Evolutionary conservation across 2,888 invertebrate species (phyloP), one percentile per base, ranked within the genome.

Genomic region (Parnassius orleans): DNA sequence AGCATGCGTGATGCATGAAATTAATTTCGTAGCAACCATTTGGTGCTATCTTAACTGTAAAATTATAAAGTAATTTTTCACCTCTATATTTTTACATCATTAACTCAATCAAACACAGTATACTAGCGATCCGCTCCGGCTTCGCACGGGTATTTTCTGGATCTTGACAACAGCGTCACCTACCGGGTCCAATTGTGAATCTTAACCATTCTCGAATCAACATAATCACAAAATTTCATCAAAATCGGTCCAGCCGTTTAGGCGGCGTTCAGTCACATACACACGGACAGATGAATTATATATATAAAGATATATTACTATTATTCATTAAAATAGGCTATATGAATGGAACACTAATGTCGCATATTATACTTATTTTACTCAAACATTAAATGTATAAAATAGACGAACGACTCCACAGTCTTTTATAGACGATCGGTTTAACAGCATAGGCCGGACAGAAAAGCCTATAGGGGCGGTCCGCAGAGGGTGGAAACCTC

Each of bases 381-480:
- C 7, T 33, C 7, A 33, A 33, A 33, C 7, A 33, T 33, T 7
- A 33, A 33, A 33, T 7, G 7, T 33, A 46, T 12, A 48, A 48
- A 14, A 14, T 48, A 48, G 1, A 14, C 56, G 44, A 64, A 67
- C 83, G 76, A 80, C 89, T 91, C 90, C 75, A 84, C 69, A 48
- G 66, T 69, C 68, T 69, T 75, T 80, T 65, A 65, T 79, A 86
- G 81, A 78, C 88, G 85, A 90, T 90, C 87, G 81, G 87, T 90
- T 88, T 87, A 90, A 89, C 90, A 86, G 89, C 87, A 90, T 90
- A 91, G 91, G 91, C 91, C 86, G 90, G 90, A 90, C 90, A 90
- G 91, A 91, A 91, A 91, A 90, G 91, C 91, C 90, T 90, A 90
- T 87, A 90, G 91, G 90, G 91, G 91, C 91, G 91, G 90, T 88